Evolutionary conservation across 2,113 vertebrate genomes (phyloP), one percentile per base, ranked within the genome.

Genomic region (Halichoeres trimaculatus): DNA sequence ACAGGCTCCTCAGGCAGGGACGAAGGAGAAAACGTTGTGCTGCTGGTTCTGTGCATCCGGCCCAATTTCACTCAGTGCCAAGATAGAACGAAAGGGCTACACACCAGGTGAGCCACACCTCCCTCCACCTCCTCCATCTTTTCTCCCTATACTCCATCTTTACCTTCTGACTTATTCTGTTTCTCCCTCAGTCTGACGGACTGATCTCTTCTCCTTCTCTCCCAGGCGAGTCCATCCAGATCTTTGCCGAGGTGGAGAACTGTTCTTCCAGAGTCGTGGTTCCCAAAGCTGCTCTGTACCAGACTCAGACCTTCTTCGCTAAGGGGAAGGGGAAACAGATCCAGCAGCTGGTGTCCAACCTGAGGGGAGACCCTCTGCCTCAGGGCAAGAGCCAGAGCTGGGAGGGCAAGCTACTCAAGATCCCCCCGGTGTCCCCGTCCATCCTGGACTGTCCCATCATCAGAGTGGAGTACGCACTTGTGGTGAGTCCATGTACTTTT

Each of bases 21-120:
- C 97, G 59, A 99, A 99, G 95, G 98, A 99, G 91, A 99, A 99
- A 92, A 99, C 97, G 19, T 93, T 99, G 60, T 99, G 97, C 95
- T 99, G 98, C 93, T 99, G 98, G 98, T 95, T 99, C 94, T 99
- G 98, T 93, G 97, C 97, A 88, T 99, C 97, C 87, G 98, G 98
- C 87, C 98, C 98, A 73, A 99, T 99, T 92, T 99, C 97, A 91
- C 95, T 99, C 95, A 98, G 97, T 95, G 97, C 97, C 96, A 99
- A 99, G 96, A 98, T 99, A 38, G 97, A 97, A 89, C 94, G 97
- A 82, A 99, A 98, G 93, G 98, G 98, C 94, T 99, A 98, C 90
- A 98, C 97, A 71, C 97, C 97, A 95, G 98, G 98, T 99, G 92
- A 90, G 85, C 47, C 13, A 0, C 0, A 0, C 5, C 67, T 17